Conservation (phyloP, 2,113 vertebrate species). For the Gopherus evgoodei region DNA sequence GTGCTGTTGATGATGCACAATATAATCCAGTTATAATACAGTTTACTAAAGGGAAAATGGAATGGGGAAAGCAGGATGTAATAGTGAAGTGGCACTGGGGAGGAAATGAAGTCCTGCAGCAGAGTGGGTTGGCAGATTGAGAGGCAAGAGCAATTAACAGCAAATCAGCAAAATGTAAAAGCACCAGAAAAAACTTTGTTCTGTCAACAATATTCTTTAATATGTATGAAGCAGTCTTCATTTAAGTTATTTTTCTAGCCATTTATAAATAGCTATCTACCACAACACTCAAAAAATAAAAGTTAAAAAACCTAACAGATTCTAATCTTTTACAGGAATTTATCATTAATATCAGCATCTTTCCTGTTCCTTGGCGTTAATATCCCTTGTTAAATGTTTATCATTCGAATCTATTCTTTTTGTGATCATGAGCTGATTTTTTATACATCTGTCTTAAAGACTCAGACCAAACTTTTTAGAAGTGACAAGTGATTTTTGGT, state of each 20-base stretch:
- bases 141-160: neutral
- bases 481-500: neutral
- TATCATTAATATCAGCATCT: neutral
- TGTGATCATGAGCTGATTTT: neutral
- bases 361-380: neutral
- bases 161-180: neutral
- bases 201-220: neutral
- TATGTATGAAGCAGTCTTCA: neutral
- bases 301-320: neutral
- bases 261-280: neutral
- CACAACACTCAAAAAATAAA: neutral
- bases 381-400: neutral
- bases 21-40: neutral
- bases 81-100: neutral
- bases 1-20: neutral
- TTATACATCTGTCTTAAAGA: neutral
- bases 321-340: neutral
- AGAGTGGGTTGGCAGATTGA: neutral
- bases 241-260: neutral
- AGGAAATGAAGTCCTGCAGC: neutral
- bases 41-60: neutral
- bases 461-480: neutral
- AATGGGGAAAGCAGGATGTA: neutral
- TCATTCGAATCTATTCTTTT: neutral
- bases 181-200: neutral